Evolutionary conservation across 1,140 invertebrate genomes (phyloP).

Genomic region (Saccostrea glomerata): DNA sequence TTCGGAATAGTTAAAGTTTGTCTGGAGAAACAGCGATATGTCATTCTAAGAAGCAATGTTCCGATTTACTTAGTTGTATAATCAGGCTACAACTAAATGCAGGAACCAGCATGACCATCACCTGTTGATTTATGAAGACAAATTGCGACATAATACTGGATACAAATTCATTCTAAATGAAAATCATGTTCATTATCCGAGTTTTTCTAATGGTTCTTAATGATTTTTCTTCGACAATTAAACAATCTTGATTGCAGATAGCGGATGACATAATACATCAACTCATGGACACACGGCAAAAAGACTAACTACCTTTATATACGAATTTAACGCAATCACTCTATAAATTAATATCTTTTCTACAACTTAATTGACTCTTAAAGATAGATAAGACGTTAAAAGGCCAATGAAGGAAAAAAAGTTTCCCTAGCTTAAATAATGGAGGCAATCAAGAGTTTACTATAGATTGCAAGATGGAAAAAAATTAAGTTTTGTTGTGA

Average conservation of each 20-base stretch:
- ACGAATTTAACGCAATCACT: conserved; percentile 27
- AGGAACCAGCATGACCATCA: conserved; percentile 49
- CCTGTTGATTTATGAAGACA: conserved; percentile 44
- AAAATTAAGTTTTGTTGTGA: too few relatives aligned
- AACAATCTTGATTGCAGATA: conserved; percentile 37
- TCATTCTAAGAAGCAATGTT: conserved; percentile 44
- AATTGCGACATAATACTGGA: conserved; percentile 23
- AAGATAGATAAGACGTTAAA: background rate
- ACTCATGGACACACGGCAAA: conserved; percentile 4
- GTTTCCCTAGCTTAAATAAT: background rate
- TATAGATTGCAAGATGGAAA: too few relatives aligned
- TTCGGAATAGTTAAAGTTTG: conserved; percentile 48
- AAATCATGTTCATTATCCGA: conserved; percentile 40
- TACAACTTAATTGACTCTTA: conserved; percentile 31
- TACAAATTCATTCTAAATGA: conserved; percentile 35
- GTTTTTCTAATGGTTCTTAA: conserved; percentile 43
- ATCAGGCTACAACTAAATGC: conserved; percentile 43
- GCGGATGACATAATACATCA: conserved; percentile 41
- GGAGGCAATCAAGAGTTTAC: background rate
- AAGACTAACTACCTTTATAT: conserved; percentile 18
- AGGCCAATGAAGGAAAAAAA: background rate
- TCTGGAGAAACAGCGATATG: conserved; percentile 48
- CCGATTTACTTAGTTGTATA: conserved; percentile 46
- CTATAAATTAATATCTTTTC: conserved; percentile 35
- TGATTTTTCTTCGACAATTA: conserved; percentile 45